A percentile compares a stretch with the other conserved stretches of the same genome.
Evolutionary conservation across 2,888 invertebrate genomes (phyloP).

Genomic region (Sesia bembeciformis): DNA sequence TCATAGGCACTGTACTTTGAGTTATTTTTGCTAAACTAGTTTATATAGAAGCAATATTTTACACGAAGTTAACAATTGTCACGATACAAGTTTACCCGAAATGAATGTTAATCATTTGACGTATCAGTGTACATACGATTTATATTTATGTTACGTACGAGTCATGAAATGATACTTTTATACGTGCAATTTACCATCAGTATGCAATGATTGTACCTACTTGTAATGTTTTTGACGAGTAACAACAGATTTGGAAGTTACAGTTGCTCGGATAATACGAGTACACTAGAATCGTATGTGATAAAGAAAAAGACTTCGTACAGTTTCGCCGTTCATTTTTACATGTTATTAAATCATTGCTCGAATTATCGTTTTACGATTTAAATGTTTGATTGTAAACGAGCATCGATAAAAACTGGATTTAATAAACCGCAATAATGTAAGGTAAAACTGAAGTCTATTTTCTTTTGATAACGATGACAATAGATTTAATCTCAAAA

Average conservation of each 20-base stretch:
- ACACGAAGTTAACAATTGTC: slow-evolving; percentile 2
- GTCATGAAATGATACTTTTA: neutral
- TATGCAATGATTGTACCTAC: slow-evolving; percentile 16
- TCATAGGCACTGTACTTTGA: slow-evolving; percentile 42
- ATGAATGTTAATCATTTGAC: slow-evolving; percentile 10
- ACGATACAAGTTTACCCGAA: slow-evolving; percentile 8
- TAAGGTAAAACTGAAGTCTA: slow-evolving; percentile 10
- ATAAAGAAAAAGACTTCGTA: slow-evolving; percentile 23
- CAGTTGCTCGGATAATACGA: neutral
- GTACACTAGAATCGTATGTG: slow-evolving; percentile 6
- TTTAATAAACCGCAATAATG: neutral
- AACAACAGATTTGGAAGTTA: neutral
- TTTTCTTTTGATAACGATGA: slow-evolving; percentile 36
- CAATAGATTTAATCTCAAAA: slow-evolving; percentile 21
- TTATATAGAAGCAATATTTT: slow-evolving; percentile 42
- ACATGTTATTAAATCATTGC: neutral
- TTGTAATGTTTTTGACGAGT: neutral
- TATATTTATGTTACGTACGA: neutral
- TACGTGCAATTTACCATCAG: neutral
- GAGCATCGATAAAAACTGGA: neutral
- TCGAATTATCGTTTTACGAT: neutral
- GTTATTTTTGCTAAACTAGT: slow-evolving; percentile 50
- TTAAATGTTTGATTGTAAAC: neutral
- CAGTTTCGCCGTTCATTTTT: slow-evolving; percentile 5
- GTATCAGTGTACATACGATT: slow-evolving; percentile 9